Conservation (phyloP, 2,797 vertebrate genomes). For the Sandelia bainsii region DNA sequence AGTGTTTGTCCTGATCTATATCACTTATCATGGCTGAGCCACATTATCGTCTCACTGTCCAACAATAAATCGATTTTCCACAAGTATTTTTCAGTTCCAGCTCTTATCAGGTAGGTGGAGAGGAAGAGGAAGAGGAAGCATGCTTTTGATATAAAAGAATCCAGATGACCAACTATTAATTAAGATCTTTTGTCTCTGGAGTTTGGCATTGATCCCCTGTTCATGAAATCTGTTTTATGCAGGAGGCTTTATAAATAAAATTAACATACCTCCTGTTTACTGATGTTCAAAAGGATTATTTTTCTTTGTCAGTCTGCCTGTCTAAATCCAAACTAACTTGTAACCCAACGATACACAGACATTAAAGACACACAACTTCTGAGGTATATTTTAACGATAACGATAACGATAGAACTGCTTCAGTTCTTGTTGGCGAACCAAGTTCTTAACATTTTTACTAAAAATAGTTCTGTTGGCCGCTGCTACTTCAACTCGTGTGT, state of each 20-base stretch:
- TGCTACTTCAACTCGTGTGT: no score
- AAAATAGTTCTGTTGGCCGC: no score
- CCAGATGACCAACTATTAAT: slow-evolving; percentile 23
- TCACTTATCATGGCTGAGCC: slow-evolving; percentile 27
- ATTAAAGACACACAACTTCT: no score
- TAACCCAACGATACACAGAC: no score
- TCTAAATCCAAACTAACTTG: no score
- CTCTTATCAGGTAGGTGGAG: slow-evolving; percentile 41
- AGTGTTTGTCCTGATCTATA: slow-evolving; percentile 34
- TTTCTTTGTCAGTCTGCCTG: background rate
- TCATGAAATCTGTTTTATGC: slow-evolving; percentile 11
- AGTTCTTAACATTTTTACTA: no score
- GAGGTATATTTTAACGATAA: no score
- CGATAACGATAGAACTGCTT: no score
- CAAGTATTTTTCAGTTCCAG: slow-evolving; percentile 24
- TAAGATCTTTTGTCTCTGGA: slow-evolving; percentile 30
- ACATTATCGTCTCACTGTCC: slow-evolving; percentile 21
- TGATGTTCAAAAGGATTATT: no score
- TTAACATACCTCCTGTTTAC: background rate
- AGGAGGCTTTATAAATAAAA: slow-evolving; percentile 5
- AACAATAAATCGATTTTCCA: slow-evolving; percentile 40
- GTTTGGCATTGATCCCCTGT: background rate
- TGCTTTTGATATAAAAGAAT: background rate
- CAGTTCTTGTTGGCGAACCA: no score
- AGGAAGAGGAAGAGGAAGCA: slow-evolving; percentile 17